These are phyloP conservation scores for Drosophila ercepeae DNA, from an alignment of 1,140 invertebrate species.

Conservation along the genomic window DNA sequence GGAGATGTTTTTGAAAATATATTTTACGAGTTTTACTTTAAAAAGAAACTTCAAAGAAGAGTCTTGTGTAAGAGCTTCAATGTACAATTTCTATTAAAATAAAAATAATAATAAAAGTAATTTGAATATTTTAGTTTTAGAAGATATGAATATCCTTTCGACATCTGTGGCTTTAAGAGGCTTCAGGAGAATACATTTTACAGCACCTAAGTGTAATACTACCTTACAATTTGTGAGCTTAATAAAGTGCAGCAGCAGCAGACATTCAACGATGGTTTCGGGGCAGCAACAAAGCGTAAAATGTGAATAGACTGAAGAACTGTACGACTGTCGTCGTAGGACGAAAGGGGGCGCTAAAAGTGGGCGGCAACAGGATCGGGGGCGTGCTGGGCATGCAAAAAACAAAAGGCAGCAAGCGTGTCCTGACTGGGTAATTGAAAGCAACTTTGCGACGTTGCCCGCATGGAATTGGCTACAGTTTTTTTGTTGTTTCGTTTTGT, in stretches of 20 bases:
- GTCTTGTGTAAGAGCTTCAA: no score
- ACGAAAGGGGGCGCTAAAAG: neutral
- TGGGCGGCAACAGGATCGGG: constrained; percentile 25
- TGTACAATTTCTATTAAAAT: no score
- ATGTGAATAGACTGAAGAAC: constrained; percentile 70
- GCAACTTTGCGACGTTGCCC: constrained; percentile 70
- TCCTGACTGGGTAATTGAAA: constrained; percentile 76
- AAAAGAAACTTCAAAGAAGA: neutral
- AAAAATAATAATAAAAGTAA: no score
- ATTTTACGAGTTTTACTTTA: neutral
- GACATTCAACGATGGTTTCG: constrained; percentile 50
- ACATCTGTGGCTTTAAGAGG: no score
- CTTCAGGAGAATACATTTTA: neutral
- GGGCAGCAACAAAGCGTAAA: constrained; percentile 67
- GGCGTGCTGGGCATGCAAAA: constrained; percentile 66
- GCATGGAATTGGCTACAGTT: constrained; percentile 67
- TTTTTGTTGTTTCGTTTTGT: constrained; percentile 7
- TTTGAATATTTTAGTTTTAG: no score
- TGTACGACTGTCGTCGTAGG: constrained; percentile 35
- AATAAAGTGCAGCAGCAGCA: constrained; percentile 63
- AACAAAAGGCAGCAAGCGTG: constrained; percentile 69
- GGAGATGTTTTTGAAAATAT: neutral
- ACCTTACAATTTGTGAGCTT: constrained; percentile 28
- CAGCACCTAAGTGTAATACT: neutral
- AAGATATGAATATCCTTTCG: no score